Evolutionary conservation across 2,797 vertebrate species (phyloP), one percentile per base, ranked within the genome.

Genomic region (Muscicapa comitata): DNA sequence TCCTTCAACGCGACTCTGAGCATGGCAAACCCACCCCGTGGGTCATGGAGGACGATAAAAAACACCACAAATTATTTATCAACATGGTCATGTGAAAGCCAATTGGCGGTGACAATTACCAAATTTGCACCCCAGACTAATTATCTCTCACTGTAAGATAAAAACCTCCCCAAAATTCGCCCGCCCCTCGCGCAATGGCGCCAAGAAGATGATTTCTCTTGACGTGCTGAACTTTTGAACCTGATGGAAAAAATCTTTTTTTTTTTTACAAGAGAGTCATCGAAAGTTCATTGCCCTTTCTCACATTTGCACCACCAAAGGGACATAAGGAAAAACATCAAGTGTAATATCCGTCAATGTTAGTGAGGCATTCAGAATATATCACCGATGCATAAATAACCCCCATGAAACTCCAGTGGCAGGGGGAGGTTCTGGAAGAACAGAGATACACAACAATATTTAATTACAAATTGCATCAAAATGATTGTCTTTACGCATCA

Each of bases 151-250:
- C 38, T 31, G 15, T 37, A 81, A 48, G 29, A 61, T 4, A 54
- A 73, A 78, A 81, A 9, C 35, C 37, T 28, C 57, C 85, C 82
- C 84, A 47, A 91, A 91, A 65, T 68, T 37, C 11, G 20, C 75
- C 94, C 26, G 1, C 89, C 95, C 93, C 62, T 78, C 3, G 4
- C 1, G 38, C 93, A 20, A 74, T 51, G 88, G 95, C 14, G 15
- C 86, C 86, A 59, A 53, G 95, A 97, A 76, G 97, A 93, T 96
- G 96, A 97, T 97, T 78, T 13, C 90, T 88, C 74, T 38, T 97
- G 97, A 97, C 89, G 77, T 21, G 45, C 58, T 97, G 97, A 98
- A 97, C 97, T 98, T 97, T 96, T 97, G 96, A 98, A 97, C 97
- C 94, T 48, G 0, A 29, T 4, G 88, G 20, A 92, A 96, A 77